Conservation (phyloP, 1,140 invertebrate species). For the Maconellicoccus hirsutus region DNA sequence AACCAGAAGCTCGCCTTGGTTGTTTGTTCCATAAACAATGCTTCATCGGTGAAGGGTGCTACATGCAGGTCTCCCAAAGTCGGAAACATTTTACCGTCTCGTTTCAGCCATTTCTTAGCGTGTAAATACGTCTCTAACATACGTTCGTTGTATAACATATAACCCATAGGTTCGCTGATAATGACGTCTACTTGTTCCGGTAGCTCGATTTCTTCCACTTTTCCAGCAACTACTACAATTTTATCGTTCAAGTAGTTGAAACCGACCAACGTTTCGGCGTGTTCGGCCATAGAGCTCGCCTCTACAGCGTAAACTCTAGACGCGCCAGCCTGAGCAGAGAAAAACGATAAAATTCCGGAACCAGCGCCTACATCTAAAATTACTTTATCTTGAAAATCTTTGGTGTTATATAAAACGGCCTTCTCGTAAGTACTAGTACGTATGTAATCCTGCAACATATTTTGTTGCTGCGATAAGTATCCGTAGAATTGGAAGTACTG, state of each 20-base stretch:
- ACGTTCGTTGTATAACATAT: constrained; percentile 98
- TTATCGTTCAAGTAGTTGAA: constrained; percentile 77
- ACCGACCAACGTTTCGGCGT: constrained; percentile 83
- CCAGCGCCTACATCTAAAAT: constrained; percentile 95
- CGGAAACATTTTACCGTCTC: constrained; percentile 92
- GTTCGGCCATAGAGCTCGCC: constrained; percentile 95
- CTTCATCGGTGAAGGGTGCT: constrained; percentile 97
- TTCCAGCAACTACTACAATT: constrained; percentile 89
- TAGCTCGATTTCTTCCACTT: constrained; percentile 95
- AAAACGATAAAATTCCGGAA: constrained; percentile 96
- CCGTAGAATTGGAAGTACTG: constrained; percentile 99
- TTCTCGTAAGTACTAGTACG: constrained; percentile 96
- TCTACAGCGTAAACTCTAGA: constrained; percentile 96
- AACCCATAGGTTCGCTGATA: constrained; percentile 99
- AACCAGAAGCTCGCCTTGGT: constrained; percentile 99
- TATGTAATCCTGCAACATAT: constrained; percentile 99
- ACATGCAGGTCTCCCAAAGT: constrained; percentile 91
- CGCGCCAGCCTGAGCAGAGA: constrained; percentile 94
- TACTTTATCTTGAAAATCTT: constrained; percentile 86
- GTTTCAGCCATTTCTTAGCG: constrained; percentile 94
- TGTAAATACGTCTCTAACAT: constrained; percentile 99
- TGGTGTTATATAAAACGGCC: constrained; percentile 85
- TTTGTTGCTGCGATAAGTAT: constrained; percentile 97
- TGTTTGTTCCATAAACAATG: constrained; percentile 95
- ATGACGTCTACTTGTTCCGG: constrained; percentile 94